phyloP scores from a whole-genome alignment of 2,797 vertebrate genomes.

The Lates japonicus region DNA sequence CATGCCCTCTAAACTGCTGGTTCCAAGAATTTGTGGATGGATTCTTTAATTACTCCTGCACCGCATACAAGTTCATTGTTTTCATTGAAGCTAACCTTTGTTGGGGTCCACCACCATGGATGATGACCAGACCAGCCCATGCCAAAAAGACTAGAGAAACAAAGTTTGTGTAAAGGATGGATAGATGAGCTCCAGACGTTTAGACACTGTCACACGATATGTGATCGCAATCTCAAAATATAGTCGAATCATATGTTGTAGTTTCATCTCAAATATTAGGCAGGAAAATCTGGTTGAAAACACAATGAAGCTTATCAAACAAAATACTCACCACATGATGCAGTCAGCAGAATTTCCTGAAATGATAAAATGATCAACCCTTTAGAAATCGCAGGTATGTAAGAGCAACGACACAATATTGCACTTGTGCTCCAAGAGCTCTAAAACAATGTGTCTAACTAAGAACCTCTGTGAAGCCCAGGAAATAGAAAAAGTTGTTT shows the following conservation, averaged over 20 bases:
- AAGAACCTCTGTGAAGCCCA: not conserved
- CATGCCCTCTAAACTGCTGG: not conserved
- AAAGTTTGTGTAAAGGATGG: constrained; percentile 77
- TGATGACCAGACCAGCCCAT: constrained; percentile 83
- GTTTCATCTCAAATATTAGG: constrained; percentile 7
- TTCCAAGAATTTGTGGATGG: not conserved
- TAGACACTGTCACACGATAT: constrained; percentile 11
- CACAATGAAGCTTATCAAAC: constrained; percentile 2
- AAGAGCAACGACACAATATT: not conserved
- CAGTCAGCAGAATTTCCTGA: not conserved
- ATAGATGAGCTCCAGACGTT: constrained; percentile 68
- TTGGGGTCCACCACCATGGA: constrained; percentile 70
- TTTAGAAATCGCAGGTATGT: not conserved
- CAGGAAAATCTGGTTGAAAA: constrained; percentile 18
- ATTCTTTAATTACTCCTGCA: not conserved
- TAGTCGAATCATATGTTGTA: not conserved
- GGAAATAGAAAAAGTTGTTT: constrained; percentile 10
- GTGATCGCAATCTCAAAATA: fast-evolving
- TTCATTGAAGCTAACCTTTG: not conserved
- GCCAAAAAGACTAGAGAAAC: constrained; percentile 81
- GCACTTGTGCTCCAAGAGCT: not conserved
- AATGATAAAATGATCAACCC: not conserved
- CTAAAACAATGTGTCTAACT: not conserved
- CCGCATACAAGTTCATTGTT: not conserved
- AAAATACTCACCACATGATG: not conserved